Percentiles rank a stretch among this genome's conserved stretches.
Evolutionary conservation across 2,888 invertebrate species (phyloP).

Genomic region (Deilephila porcellus): DNA sequence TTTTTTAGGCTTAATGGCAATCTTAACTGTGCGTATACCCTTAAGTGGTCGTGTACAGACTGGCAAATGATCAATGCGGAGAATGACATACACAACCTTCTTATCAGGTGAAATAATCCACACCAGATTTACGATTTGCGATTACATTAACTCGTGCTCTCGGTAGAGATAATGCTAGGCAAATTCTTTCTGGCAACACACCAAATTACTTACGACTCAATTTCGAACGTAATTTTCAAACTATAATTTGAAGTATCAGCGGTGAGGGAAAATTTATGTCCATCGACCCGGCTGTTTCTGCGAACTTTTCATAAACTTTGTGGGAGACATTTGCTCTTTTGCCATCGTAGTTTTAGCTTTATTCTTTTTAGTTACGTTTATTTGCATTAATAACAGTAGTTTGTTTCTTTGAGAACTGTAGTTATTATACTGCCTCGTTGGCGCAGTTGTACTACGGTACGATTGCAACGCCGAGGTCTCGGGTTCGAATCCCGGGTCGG

Average conservation of each 20-base stretch:
- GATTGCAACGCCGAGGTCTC: too few species aligned
- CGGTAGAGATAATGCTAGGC: background rate
- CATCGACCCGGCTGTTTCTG: background rate
- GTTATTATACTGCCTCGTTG: too few species aligned
- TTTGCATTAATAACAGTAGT: background rate
- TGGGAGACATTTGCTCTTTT: background rate
- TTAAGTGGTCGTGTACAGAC: too few species aligned
- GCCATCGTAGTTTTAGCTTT: background rate
- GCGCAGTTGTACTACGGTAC: too few species aligned
- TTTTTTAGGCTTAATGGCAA: too few species aligned
- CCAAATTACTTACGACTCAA: slow-evolving; percentile 7
- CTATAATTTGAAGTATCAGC: background rate
- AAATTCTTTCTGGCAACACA: background rate
- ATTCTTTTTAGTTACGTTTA: background rate
- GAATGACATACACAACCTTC: background rate
- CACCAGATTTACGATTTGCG: background rate
- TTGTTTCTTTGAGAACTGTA: background rate
- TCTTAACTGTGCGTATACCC: too few species aligned
- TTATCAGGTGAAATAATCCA: background rate
- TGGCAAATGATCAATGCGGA: too few species aligned
- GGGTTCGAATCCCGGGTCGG: too few species aligned
- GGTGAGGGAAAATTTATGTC: background rate
- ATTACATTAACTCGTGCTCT: background rate
- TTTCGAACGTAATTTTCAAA: slow-evolving; percentile 1
- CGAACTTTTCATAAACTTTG: background rate